Base-by-base conservation (phyloP, 2,113 vertebrate species). In the Mobula hypostoma region DNA sequence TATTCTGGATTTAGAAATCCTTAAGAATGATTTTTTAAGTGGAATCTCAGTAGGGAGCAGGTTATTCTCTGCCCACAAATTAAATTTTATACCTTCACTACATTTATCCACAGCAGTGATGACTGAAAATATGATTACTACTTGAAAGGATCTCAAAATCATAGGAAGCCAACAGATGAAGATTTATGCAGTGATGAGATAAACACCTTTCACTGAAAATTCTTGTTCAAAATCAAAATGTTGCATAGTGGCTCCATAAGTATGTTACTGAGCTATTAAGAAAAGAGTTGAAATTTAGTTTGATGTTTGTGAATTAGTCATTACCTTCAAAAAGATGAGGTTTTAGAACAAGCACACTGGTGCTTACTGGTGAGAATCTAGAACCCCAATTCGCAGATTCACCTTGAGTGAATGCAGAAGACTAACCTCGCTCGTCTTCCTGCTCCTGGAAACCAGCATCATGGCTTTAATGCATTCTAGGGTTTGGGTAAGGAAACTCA, bases 131-230 rank as follows among this genome's bases (percentile, higher is more conserved):
- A 63, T 17, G 61, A n/a, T 11, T 32, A n/a, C 61, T n/a, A 90
- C 29, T 90, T 68, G 61, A 90, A 32, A 66, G 85, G 29, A 66
- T 32, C 63, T 15, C 61, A 32, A n/a, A 32, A n/a, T 61, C 85
- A 90, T n/a, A 90, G 82, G 82, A 85, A 36, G 36, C 77, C 36
- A n/a, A 79, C 32, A 79, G n/a, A 79, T 79, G n/a, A 79, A 32
- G 77, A 36, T 79, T 79, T 32, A 36, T 14, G 77, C 32, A 36
- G 11, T 36, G n/a, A 79, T 79, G 77, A 79, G 77, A 79, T 79
- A 36, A 74, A 74, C 19, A 2, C 72, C 5, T 79, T 1, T 36
- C 9, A 79, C 14, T 79, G n/a, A 79, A 79, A 79, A 79, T 36
- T 32, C 12, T 36, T 79, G n/a, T 79, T 79, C 14, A 36, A 79